Evolutionary conservation across 2,888 invertebrate species (phyloP), one percentile per base, ranked within the genome.

Genomic region (Amiota mariae): DNA sequence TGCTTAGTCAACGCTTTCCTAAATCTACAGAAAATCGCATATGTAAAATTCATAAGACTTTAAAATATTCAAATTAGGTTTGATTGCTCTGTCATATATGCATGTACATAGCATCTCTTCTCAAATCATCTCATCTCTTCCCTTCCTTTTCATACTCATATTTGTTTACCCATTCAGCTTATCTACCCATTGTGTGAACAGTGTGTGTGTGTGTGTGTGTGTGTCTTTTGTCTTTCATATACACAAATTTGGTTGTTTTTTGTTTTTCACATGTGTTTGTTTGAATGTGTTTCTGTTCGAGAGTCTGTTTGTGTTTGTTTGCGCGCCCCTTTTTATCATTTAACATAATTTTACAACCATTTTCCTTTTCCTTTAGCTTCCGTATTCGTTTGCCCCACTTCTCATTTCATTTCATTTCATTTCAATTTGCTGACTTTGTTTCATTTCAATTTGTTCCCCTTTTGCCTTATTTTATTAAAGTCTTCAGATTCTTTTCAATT

Each of bases 11-110:
- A 15, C 54, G 9, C 12, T 15, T 54, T 54, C 54, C 24, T 54
- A 54, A 13, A 54, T 54, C 12, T 15, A 15, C 13, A 15, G n/a
- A 49, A 71, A 61, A 36, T 1, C 24, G 24, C 24, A 48, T 20
- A 71, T 73, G 70, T 73, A 71, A 72, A 64, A 72, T 77, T 75
- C 66, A 75, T 73, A 77, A 74, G 76, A 72, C 71, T 73, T 71
- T 74, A 71, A 59, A 73, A 77, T 76, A 77, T 78, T 76, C 71
- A 77, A 68, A 71, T 61, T 68, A 71, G 20, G 74, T 49, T 20
- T n/a, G 24, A 8, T 49, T 63, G 51, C 71, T 51, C n/a, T 51
- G 13, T 51, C n/a, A 12, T 11, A 47, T 11, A 47, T 51, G n/a
- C 51, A 59, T 18, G 48, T 51, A 75, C 72, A 48, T 74, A n/a